Conservation (phyloP, 1,140 invertebrate genomes). For the Drosophila carrolli region DNA sequence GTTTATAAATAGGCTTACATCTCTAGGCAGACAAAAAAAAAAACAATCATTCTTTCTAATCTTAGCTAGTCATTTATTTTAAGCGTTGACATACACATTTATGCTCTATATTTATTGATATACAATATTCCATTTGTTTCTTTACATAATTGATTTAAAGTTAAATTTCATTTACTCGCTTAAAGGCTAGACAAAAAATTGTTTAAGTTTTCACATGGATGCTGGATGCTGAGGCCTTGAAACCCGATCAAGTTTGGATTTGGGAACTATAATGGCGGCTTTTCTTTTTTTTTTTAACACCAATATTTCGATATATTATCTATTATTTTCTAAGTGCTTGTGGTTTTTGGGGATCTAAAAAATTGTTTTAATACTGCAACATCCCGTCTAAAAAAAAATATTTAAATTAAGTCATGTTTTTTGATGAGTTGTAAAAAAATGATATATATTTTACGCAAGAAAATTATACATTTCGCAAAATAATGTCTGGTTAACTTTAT, state of each 20-base stretch:
- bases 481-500: no score
- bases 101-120: slow-evolving; percentile 45
- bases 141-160: slow-evolving; percentile 65
- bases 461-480: no score
- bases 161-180: slow-evolving; percentile 49
- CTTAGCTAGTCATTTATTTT: slow-evolving; percentile 62
- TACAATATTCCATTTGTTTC: slow-evolving; percentile 33
- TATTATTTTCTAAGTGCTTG: neutral
- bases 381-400: neutral
- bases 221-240: slow-evolving; percentile 27
- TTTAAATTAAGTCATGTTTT: neutral
- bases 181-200: slow-evolving; percentile 59
- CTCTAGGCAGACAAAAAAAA: slow-evolving; percentile 73
- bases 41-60: slow-evolving; percentile 49
- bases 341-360: neutral
- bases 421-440: no score
- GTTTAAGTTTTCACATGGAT: slow-evolving; percentile 65
- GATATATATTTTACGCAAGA: no score
- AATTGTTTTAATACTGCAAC: neutral
- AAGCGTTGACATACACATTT: slow-evolving; percentile 72
- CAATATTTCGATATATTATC: neutral
- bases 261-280: neutral
- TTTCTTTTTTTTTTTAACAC: neutral
- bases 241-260: slow-evolving; percentile 50
- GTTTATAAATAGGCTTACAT: slow-evolving; percentile 51